Conservation (phyloP, 2,888 invertebrate genomes). For the Agapetus fuscipes region DNA sequence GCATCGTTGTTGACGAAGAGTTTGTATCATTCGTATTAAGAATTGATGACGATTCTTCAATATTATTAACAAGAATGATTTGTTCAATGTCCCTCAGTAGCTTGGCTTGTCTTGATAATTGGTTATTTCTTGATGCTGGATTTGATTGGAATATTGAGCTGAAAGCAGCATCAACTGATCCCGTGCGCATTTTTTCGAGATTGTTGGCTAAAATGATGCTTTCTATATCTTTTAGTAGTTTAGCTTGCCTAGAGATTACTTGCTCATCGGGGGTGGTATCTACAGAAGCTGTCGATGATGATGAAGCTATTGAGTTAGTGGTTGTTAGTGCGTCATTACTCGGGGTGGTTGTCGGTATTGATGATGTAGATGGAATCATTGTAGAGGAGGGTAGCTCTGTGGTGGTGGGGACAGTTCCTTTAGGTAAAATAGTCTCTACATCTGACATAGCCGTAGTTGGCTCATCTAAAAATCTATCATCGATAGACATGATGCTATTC, state of each 20-base stretch:
- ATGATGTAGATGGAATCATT: constrained; percentile 11
- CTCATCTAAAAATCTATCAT: not conserved
- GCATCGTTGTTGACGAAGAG: not conserved
- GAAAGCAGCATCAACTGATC: too few relatives aligned
- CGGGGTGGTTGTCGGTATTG: constrained; percentile 23
- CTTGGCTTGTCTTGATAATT: constrained; percentile 41
- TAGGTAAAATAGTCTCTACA: not conserved
- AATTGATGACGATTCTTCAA: constrained; percentile 25
- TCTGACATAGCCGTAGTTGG: not conserved
- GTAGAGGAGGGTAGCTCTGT: too few relatives aligned
- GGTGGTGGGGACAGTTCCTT: too few relatives aligned
- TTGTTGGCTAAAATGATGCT: constrained; percentile 39
- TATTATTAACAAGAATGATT: constrained; percentile 37
- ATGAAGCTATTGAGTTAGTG: constrained; percentile 13
- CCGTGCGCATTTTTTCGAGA: constrained; percentile 30
- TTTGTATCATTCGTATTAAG: not conserved
- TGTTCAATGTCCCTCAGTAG: constrained; percentile 44
- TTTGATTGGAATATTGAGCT: too few relatives aligned
- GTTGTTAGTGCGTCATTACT: constrained; percentile 17
- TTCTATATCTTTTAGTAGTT: constrained; percentile 43
- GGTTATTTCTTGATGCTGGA: too few relatives aligned
- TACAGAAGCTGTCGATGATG: constrained; percentile 10
- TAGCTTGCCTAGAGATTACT: constrained; percentile 42
- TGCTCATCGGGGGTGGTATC: constrained; percentile 10
- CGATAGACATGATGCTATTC: too few relatives aligned